phyloP scores from a whole-genome alignment of 1,140 invertebrate genomes.

The Calephelis virginiensis region DNA sequence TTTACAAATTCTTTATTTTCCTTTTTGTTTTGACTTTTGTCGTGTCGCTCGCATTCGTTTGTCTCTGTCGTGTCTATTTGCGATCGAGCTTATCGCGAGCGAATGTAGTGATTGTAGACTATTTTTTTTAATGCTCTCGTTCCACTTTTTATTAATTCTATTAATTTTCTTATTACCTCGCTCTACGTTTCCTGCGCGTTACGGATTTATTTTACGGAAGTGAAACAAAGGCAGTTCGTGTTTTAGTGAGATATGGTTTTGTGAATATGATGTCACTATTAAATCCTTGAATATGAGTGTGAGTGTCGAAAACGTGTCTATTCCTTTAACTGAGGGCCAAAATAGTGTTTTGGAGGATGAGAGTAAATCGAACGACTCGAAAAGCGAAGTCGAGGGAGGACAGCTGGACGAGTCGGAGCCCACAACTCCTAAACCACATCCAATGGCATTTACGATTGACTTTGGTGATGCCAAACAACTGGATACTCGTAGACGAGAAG shows the following conservation, averaged over 20 bases:
- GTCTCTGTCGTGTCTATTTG: constrained; percentile 48
- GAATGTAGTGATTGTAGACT: constrained; percentile 53
- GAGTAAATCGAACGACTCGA: constrained; percentile 45
- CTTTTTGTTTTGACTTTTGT: constrained; percentile 31
- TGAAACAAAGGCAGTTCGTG: constrained; percentile 53
- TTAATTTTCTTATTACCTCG: constrained; percentile 41
- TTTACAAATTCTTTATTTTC: constrained; percentile 38
- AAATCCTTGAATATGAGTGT: constrained; percentile 76
- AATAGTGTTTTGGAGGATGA: constrained; percentile 46
- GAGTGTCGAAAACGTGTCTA: constrained; percentile 68
- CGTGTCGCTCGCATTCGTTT: constrained; percentile 31
- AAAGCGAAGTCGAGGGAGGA: constrained; percentile 57
- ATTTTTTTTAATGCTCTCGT: constrained; percentile 69
- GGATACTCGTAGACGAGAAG: constrained; percentile 81
- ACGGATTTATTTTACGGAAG: constrained; percentile 34
- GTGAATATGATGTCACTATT: constrained; percentile 76
- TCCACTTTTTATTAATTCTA: constrained; percentile 69
- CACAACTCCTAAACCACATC: constrained; percentile 61
- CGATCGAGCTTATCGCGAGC: constrained; percentile 42
- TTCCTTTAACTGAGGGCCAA: constrained; percentile 66
- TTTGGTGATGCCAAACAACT: constrained; percentile 81
- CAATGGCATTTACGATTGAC: constrained; percentile 84
- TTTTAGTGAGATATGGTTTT: constrained; percentile 45
- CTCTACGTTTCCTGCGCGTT: constrained; percentile 33
- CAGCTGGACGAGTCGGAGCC: constrained; percentile 55